Conservation (phyloP, 2,797 vertebrate species). For the Ptychobarbus kaznakovi region DNA sequence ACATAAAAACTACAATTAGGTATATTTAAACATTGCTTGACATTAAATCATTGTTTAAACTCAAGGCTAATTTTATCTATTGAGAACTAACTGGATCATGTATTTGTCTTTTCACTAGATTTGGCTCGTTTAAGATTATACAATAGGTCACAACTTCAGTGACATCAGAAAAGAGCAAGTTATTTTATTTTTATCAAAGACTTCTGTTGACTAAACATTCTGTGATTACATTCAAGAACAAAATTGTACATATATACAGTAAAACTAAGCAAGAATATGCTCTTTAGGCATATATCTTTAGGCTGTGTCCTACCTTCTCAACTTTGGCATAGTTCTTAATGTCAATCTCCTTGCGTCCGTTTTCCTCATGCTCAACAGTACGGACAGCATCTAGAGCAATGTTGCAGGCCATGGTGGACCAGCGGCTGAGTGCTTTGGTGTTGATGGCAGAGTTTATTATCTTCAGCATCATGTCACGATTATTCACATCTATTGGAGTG, state of each 20-base stretch:
- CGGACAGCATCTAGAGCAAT: constrained; percentile 92
- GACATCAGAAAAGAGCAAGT: no score
- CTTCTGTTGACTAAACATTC: background rate
- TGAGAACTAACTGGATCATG: background rate
- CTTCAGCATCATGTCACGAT: constrained; percentile 89
- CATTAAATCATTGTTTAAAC: background rate
- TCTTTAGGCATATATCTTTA: background rate
- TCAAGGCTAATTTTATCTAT: background rate
- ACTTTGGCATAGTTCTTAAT: constrained; percentile 97
- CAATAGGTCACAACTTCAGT: background rate
- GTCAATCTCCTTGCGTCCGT: constrained; percentile 92
- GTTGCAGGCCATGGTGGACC: constrained; percentile 88
- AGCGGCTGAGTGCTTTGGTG: constrained; percentile 91
- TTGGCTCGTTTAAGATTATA: background rate
- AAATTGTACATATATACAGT: background rate
- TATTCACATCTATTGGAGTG: constrained; percentile 84
- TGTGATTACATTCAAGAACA: no score
- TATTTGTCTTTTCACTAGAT: background rate
- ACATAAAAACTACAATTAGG: background rate
- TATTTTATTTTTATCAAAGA: no score
- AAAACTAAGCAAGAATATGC: background rate
- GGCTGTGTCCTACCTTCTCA: constrained; percentile 85
- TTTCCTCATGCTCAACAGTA: constrained; percentile 91
- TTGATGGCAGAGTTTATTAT: constrained; percentile 93
- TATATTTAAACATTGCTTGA: background rate